Evolutionary conservation across 2,888 invertebrate genomes (phyloP).

Genomic region (Drepana falcataria): DNA sequence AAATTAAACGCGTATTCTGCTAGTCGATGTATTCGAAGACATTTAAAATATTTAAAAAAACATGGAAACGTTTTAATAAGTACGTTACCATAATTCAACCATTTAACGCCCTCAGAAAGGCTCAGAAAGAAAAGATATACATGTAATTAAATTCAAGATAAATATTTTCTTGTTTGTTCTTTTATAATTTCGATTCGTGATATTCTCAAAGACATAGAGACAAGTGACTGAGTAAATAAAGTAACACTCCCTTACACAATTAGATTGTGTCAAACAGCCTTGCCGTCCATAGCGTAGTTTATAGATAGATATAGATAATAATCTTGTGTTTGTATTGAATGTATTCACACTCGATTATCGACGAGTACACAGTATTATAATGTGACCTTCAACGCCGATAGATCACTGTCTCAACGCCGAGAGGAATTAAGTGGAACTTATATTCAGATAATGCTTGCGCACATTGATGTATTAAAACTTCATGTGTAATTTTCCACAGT

Average conservation of each 20-base stretch:
- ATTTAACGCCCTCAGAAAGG: no score
- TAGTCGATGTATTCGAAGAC: no score
- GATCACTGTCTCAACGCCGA: not conserved
- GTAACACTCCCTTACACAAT: not conserved
- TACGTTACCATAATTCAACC: no score
- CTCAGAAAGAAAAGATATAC: no score
- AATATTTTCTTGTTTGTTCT: no score
- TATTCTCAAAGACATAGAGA: not conserved
- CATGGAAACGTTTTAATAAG: no score
- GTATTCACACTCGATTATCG: constrained; percentile 2
- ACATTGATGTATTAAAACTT: not conserved
- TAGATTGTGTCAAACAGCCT: not conserved
- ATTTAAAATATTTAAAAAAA: no score
- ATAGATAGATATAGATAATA: not conserved
- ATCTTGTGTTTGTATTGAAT: constrained; percentile 2
- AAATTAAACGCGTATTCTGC: no score
- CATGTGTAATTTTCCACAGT: not conserved
- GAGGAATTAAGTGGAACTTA: not conserved
- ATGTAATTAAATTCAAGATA: no score
- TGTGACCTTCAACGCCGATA: not conserved
- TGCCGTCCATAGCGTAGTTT: not conserved
- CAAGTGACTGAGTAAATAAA: no score
- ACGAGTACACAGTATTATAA: not conserved
- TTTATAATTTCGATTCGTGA: not conserved
- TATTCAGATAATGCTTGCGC: not conserved